Evolutionary conservation across 2,888 invertebrate species (phyloP).

Genomic region (Philhelius pedissequus): DNA sequence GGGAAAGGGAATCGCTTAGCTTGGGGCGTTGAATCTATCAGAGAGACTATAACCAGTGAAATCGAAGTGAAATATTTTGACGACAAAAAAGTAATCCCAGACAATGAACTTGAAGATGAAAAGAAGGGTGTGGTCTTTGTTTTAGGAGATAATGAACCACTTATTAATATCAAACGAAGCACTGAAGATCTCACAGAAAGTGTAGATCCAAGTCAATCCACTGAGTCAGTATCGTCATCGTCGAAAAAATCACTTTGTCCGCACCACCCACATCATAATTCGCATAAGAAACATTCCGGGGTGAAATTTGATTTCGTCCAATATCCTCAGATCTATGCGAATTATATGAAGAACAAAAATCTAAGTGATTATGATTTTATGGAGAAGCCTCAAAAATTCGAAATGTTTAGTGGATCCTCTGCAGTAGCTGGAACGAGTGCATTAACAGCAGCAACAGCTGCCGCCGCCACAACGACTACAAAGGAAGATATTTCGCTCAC

Average conservation of each 20-base stretch:
- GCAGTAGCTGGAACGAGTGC: conserved; percentile 23
- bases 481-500: conserved; percentile 70
- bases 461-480: conserved; percentile 42
- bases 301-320: conserved; percentile 87
- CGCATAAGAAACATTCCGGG: conserved; percentile 83
- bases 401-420: conserved; percentile 55
- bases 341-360: conserved; percentile 88
- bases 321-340: conserved; percentile 86
- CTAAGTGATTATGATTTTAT: conserved; percentile 80
- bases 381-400: conserved; percentile 73
- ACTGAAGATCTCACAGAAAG: conserved; percentile 75
- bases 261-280: conserved; percentile 73
- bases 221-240: neutral
- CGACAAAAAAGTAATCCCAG: conserved; percentile 33
- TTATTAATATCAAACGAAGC: conserved; percentile 82
- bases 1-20: conserved; percentile 75
- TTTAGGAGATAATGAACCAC: conserved; percentile 85
- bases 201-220: neutral
- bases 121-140: conserved; percentile 83
- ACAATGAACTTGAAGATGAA: conserved; percentile 56
- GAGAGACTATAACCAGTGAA: conserved; percentile 76
- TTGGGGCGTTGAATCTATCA: conserved; percentile 78
- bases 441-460: conserved; percentile 52
- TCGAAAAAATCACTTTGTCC: conserved; percentile 71
- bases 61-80: conserved; percentile 71